Evolutionary conservation across 1,140 invertebrate genomes (phyloP), one percentile per base, ranked within the genome.

Genomic region (Radopholus similis): DNA sequence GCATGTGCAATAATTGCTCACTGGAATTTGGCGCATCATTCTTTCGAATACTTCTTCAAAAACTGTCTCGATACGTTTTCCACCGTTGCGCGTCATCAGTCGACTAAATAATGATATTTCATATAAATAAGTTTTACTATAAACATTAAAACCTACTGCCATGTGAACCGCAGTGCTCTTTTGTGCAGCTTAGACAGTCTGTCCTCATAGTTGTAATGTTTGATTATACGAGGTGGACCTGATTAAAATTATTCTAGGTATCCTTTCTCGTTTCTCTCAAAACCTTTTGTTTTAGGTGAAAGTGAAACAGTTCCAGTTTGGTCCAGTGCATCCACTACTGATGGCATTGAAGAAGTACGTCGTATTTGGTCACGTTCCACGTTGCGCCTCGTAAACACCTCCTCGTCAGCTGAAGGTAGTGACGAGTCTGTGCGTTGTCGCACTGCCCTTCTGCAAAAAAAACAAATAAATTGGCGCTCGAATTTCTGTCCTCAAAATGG

Each of bases 61-160:
- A 28, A 81, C 79, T 49, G 70, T 77, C 44, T 81, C 79, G n/a
- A 82, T 77, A 54, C 79, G 40, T 64, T 82, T 82, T 11, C 79
- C 79, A 9, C 79, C 79, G 60, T 81, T 81, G 30, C 80, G 44
- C 11, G 79, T 81, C 28, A 78, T 75, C 18, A 81, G 57, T n/a
- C 79, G 73, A n/a, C n/a, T n/a, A n/a, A n/a, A n/a, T n/a, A n/a
- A n/a, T n/a, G n/a, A n/a, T n/a, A n/a, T n/a, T n/a, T n/a, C n/a
- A n/a, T n/a, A n/a, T n/a, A n/a, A n/a, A n/a, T n/a, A n/a, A n/a
- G n/a, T n/a, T n/a, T n/a, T n/a, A n/a, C n/a, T n/a, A n/a, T n/a
- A n/a, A n/a, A n/a, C n/a, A n/a, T n/a, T n/a, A n/a, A n/a, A n/a
- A n/a, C n/a, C n/a, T n/a, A n/a, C 42, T 82, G 80, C 79, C 79